Base-by-base conservation (phyloP, 2,797 vertebrate species). In the Pangasius sanitwongsei region DNA sequence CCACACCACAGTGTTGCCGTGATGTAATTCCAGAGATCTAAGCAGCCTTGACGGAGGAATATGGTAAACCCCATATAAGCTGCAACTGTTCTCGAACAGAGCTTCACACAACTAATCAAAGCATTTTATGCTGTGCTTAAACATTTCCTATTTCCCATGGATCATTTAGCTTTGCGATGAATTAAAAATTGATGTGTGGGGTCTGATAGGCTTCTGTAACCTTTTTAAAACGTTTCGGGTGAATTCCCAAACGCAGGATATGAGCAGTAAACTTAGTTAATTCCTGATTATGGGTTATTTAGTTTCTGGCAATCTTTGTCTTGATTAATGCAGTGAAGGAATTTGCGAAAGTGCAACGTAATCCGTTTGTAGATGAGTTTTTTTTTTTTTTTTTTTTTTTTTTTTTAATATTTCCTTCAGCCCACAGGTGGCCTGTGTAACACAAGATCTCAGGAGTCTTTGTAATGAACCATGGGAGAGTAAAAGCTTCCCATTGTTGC, bases 91-190 rank as follows among this genome's bases (percentile, higher is more conserved):
- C 85, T 83, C 6, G 57, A 4, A 91, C 93, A 94, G 72, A 84
- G 93, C 94, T 94, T 23, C 48, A 31, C 48, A 0, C 50, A 93
- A 94, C 92, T 93, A 93, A 95, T 95, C 94, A 94, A 93, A 93
- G 93, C 67, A 87, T 89, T 92, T 94, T 94, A 89, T 90, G 89
- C 93, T 92, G 90, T 50, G 87, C 94, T 87, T 48, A 65, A 57
- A 37, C 87, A 86, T 90, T 90, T 94, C 92, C 93, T 91, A 89
- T 63, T 87, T 89, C 90, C 90, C 23, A 34, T 90, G 67, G 90
- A 53, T 90, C 91, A 91, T 91, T 92, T 90, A 63, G 69, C 90
- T 89, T 88, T 31, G 65, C 89, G 89, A 92, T 59, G 85, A 88
- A 93, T 94, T 88, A 93, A 93, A 92, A 86, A 78, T 74, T 92